Base-by-base conservation (phyloP, 92 coral and sea anemone species). In the Palythoa heliodiscus region DNA sequence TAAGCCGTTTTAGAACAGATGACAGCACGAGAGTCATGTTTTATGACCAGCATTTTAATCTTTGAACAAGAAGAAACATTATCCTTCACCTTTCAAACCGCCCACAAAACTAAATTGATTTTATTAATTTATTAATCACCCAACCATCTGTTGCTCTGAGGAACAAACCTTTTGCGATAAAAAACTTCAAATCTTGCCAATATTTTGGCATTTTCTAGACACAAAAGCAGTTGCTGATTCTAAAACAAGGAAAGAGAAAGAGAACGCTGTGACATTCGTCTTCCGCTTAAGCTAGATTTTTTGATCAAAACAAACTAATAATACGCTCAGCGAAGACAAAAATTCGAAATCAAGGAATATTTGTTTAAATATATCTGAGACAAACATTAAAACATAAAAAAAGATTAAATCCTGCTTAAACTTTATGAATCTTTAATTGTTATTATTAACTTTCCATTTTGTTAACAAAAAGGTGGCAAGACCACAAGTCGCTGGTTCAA, bases 111-210 rank as follows among this genome's bases (percentile, higher is more conserved):
- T 52, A 67, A 80, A 66, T 35, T 35, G 50, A 13, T 9, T 80
- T 23, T 50, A 5, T 66, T 80, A 74, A 66, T 80, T 80, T 80
- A 80, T 80, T 67, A 50, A 47, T 66, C 61, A 80, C 24, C 60
- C n/a, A 66, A 60, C 52, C 84, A 80, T 80, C 84, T 80, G 84
- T 80, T 80, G 25, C 84, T 23, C 75, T 0, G 54, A 50, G 74
- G 73, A 66, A 80, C 73, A 79, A 64, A 48, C 10, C 14, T 4
- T 29, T 68, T 57, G 10, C 8, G 84, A 80, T 66, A 80, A 80
- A 11, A 70, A 80, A 48, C 50, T 80, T 52, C 22, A 52, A 23
- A 61, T 40, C 20, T 22, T 67, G 72, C 20, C 39, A 52, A 67
- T n/a, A 64, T 52, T 64, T 79, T 67, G 38, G 24, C 22, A 66